Evolutionary conservation across 1,140 invertebrate species (phyloP), one percentile per base, ranked within the genome.

Genomic region (Panagrolaimus sp.): DNA sequence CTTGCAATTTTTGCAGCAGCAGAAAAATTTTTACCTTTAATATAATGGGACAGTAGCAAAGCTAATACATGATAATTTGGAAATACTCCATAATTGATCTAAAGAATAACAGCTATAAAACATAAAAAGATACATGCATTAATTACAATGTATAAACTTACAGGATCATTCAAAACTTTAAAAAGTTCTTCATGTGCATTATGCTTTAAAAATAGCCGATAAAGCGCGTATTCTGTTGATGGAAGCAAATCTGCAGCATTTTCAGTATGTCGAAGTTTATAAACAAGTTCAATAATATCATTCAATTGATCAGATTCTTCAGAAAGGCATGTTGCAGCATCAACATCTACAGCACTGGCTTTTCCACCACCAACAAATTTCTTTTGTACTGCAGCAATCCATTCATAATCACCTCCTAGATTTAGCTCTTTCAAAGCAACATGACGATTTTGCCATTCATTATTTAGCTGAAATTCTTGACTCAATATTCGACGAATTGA

Each of bases 71-170:
- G 89, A 66, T 88, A 83, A 84, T 96, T 91, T 14, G 91, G 87
- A 80, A 96, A 95, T 42, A 97, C 84, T 1, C 94, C 93, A 85
- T 91, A 96, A 78, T 90, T 90, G 11, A 92, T 72, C 83, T 84
- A 67, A n/a, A n/a, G n/a, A n/a, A n/a, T n/a, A n/a, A n/a, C n/a
- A n/a, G n/a, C n/a, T 63, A 80, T 80, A 14, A 48, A 71, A 38
- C 13, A 13, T 1, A 66, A 65, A 67, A 11, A 66, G 9, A 2
- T 23, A 48, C 5, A 48, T 23, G 20, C 43, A n/a, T 46, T 23
- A 66, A 16, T 25, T n/a, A 20, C 9, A 14, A 25, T 42, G 57
- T 5, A 48, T 42, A 70, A 65, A 14, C 38, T 43, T 63, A 84
- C 83, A 62, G 92, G 88, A 80, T 93, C 89, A 75, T 90, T 87